These are phyloP conservation scores for Halcyon smyrnensis DNA, from an alignment of 2,797 vertebrate genomes.

Conservation along the genomic window DNA sequence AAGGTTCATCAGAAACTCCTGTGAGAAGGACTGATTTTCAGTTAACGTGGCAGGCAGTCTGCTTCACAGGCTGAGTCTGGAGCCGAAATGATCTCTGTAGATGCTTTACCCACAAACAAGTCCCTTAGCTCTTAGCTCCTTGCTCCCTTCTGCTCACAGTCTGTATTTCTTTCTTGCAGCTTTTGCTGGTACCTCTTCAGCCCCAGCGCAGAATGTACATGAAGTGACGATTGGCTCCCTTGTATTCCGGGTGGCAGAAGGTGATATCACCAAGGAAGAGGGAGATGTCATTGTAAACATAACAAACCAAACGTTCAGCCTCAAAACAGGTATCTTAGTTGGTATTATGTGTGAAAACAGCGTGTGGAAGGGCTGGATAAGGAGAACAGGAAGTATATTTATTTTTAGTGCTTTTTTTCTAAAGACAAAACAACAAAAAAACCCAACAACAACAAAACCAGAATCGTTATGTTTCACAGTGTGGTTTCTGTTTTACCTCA, in stretches of 20 bases:
- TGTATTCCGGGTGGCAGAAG: slow-evolving; percentile 80
- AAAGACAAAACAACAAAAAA: too few relatives aligned
- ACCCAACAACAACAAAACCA: too few relatives aligned
- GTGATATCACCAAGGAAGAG: slow-evolving; percentile 88
- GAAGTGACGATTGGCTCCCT: slow-evolving; percentile 82
- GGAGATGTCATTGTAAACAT: slow-evolving; percentile 89
- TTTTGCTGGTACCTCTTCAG: not conserved
- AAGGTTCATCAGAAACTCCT: not conserved
- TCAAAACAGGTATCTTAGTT: slow-evolving; percentile 81
- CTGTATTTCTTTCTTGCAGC: slow-evolving; percentile 41
- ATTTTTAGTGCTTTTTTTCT: not conserved
- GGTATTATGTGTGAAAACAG: not conserved
- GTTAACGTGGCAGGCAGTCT: not conserved
- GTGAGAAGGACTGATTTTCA: not conserved
- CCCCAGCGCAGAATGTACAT: slow-evolving; percentile 21
- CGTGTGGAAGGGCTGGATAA: not conserved
- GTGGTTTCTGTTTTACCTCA: not conserved
- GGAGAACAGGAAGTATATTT: not conserved
- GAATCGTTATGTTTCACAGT: not conserved
- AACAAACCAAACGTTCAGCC: slow-evolving; percentile 82
- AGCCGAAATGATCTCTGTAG: not conserved
- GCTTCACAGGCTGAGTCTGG: not conserved
- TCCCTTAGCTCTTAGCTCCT: not conserved
- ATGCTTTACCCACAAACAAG: not conserved
- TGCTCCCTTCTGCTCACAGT: not conserved